A percentile compares a stretch with the other conserved stretches of the same genome.
These are phyloP conservation scores for Ruditapes philippinarum DNA, from an alignment of 1,140 invertebrate genomes.

Conservation along the genomic window DNA sequence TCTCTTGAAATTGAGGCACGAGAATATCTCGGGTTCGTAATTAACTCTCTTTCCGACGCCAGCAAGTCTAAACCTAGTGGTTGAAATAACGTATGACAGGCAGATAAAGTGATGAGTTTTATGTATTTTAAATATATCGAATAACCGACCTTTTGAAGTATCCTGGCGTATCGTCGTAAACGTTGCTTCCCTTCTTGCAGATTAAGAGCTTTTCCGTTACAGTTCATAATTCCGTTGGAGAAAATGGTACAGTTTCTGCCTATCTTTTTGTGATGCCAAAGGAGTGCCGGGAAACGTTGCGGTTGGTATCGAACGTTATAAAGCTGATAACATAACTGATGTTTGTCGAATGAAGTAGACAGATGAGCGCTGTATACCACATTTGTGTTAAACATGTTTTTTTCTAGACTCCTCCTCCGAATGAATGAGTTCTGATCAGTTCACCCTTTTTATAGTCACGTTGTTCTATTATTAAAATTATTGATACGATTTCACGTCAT, in stretches of 20 bases:
- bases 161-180: background rate
- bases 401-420: no score
- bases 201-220: background rate
- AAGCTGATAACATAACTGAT: background rate
- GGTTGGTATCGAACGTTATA: background rate
- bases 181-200: background rate
- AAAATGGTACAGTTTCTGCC: background rate
- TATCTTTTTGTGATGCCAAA: conserved; percentile 3
- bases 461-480: no score
- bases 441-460: no score
- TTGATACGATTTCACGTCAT: background rate
- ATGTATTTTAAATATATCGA: background rate
- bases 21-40: conserved; percentile 18
- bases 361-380: conserved; percentile 12
- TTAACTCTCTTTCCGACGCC: background rate
- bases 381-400: background rate
- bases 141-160: background rate
- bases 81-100: background rate
- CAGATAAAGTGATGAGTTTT: background rate
- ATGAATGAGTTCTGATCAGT: no score
- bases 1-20: background rate
- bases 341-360: background rate
- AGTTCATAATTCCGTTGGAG: conserved; percentile 9
- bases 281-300: background rate
- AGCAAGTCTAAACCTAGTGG: background rate